Conservation (phyloP, 2,888 invertebrate genomes). For the Geophilus truncorum region DNA sequence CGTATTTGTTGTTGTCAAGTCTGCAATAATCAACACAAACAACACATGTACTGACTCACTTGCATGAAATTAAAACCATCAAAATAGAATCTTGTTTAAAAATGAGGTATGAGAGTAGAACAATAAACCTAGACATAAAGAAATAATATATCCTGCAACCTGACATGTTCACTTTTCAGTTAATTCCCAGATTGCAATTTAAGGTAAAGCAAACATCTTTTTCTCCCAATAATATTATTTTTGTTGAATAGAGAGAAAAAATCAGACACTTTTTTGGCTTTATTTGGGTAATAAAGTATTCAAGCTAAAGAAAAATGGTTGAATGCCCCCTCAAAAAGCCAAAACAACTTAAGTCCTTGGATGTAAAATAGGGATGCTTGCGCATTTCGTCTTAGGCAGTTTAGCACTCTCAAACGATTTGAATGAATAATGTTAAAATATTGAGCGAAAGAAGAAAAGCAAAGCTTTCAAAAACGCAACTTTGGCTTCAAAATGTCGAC, state of each 20-base stretch:
- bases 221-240: not conserved
- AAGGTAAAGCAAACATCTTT: not conserved
- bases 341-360: not conserved
- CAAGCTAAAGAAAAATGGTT: not conserved
- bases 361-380: not conserved
- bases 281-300: not conserved
- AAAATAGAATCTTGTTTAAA: too few relatives aligned
- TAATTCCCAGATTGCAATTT: not conserved
- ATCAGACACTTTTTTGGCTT: not conserved
- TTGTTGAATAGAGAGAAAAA: not conserved
- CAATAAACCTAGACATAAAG: too few relatives aligned
- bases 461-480: not conserved
- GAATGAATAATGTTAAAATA: slow-evolving; percentile 1
- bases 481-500: not conserved
- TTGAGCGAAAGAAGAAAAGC: not conserved
- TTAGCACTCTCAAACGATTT: not conserved
- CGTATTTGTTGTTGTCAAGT: too few relatives aligned
- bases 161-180: not conserved
- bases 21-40: too few relatives aligned
- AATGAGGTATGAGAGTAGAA: too few relatives aligned
- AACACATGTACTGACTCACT: too few relatives aligned
- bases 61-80: too few relatives aligned
- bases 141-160: not conserved
- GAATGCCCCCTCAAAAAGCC: not conserved
- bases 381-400: slow-evolving; percentile 16